Conservation (phyloP, 2,113 vertebrate genomes). For the Eira barbara region DNA sequence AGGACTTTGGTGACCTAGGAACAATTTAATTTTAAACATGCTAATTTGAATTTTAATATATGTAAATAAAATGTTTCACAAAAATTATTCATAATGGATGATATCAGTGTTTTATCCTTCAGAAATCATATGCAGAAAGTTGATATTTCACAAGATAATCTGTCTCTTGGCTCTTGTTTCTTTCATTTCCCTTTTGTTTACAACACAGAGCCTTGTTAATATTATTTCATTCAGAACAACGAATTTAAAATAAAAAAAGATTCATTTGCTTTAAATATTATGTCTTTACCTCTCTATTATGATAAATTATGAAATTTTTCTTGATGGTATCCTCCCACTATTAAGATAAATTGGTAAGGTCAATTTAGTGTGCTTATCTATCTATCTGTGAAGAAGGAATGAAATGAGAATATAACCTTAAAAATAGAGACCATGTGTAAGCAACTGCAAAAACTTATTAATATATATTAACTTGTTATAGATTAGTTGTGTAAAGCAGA, state of each 20-base stretch:
- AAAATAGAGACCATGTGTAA: not conserved
- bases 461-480: not conserved
- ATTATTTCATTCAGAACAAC: not conserved
- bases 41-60: not conserved
- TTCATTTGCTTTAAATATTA: not conserved
- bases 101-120: not conserved
- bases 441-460: not conserved
- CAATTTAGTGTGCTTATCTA: not conserved
- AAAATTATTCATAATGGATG: not conserved
- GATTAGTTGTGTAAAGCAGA: constrained; percentile 26
- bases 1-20: not conserved
- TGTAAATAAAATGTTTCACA: not conserved
- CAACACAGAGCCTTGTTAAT: not conserved
- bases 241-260: not conserved
- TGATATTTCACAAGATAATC: not conserved
- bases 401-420: not conserved
- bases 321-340: not conserved
- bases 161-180: not conserved
- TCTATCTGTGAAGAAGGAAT: not conserved
- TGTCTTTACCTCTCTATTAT: not conserved
- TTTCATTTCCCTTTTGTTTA: not conserved
- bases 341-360: not conserved
- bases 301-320: not conserved
- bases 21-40: not conserved
- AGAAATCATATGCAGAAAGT: not conserved